phyloP scores from a whole-genome alignment of 2,797 vertebrate genomes.

The Micropoecilia bifurca region DNA sequence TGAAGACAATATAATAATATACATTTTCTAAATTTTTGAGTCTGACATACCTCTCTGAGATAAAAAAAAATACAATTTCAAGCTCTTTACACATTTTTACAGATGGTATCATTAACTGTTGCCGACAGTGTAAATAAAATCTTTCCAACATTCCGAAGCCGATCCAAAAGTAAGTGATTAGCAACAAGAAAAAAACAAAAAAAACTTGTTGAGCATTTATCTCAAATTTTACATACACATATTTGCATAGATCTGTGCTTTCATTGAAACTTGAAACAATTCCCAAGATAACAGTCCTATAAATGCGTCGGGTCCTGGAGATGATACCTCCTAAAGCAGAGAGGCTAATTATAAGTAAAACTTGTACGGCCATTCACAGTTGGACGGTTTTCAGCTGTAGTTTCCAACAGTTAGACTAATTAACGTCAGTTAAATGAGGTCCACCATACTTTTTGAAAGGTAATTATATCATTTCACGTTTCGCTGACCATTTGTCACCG shows the following conservation, averaged over 20 bases:
- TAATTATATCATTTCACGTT: slow-evolving; percentile 85
- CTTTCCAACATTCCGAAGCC: background rate
- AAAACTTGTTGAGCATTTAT: background rate
- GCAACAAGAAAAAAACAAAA: background rate
- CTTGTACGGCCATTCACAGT: slow-evolving; percentile 69
- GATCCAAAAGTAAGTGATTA: background rate
- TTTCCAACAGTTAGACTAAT: slow-evolving; percentile 82
- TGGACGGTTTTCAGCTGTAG: slow-evolving; percentile 66
- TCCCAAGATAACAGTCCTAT: slow-evolving; percentile 40
- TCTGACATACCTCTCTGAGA: background rate
- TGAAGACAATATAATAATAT: no score
- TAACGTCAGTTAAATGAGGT: slow-evolving; percentile 83
- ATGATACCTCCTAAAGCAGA: slow-evolving; percentile 52
- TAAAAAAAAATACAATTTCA: background rate
- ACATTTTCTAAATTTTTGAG: no score
- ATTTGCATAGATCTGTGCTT: slow-evolving; percentile 10
- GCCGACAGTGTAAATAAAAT: background rate
- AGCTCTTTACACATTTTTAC: background rate
- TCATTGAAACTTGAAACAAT: slow-evolving; percentile 15
- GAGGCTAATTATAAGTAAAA: slow-evolving; percentile 75
- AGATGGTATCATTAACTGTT: background rate
- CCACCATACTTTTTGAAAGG: slow-evolving; percentile 80
- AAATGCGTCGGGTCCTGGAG: slow-evolving; percentile 39
- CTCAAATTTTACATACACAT: background rate
- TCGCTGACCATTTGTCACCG: slow-evolving; percentile 82